Percentiles rank a stretch among this genome's conserved stretches.
Evolutionary conservation across 2,113 vertebrate genomes (phyloP).

Genomic region (Noctilio leporinus): DNA sequence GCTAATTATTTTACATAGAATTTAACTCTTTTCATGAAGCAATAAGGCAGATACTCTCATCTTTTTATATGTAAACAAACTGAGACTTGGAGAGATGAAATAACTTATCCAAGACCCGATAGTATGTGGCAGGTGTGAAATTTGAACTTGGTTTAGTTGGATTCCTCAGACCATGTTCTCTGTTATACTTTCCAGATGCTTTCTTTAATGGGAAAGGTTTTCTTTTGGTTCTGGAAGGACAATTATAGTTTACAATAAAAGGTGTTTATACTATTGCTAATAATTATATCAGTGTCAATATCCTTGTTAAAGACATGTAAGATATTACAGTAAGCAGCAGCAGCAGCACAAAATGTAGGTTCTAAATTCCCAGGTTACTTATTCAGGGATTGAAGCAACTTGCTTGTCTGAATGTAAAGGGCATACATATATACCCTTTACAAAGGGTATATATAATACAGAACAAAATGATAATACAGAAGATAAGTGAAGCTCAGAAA

Average conservation of each 20-base stretch:
- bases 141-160: not conserved
- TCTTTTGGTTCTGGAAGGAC: not conserved
- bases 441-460: not conserved
- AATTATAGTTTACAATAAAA: conserved; percentile 6
- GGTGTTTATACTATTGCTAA: not conserved
- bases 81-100: not conserved
- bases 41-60: not conserved
- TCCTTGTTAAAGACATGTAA: not conserved
- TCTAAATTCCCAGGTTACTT: not conserved
- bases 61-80: not conserved
- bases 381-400: not conserved
- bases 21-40: not conserved
- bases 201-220: not conserved
- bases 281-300: conserved; percentile 17
- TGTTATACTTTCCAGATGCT: not conserved
- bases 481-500: not conserved
- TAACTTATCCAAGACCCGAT: not conserved
- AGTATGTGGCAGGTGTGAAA: not conserved
- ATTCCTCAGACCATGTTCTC: not conserved
- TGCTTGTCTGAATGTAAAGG: not conserved
- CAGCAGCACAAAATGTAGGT: not conserved
- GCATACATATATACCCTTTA: not conserved
- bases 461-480: not conserved
- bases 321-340: not conserved
- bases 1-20: not conserved